Conservation (phyloP, 2,888 invertebrate species). For the Philereme vetulata region DNA sequence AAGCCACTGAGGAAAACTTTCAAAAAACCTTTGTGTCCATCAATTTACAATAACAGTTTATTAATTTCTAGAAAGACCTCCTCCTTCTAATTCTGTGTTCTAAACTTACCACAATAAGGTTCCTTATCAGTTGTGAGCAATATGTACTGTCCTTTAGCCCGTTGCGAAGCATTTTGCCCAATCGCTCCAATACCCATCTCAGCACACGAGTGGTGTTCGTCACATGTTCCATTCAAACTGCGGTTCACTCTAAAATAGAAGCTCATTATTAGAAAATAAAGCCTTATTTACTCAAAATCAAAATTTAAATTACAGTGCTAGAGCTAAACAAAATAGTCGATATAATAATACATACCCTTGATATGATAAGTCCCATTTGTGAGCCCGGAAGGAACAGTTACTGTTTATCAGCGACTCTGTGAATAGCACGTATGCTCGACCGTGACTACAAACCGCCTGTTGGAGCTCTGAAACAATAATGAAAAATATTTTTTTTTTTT, state of each 20-base stretch:
- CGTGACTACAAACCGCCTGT: conserved; percentile 85
- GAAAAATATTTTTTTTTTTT: too few species aligned
- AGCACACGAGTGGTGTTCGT: conserved; percentile 62
- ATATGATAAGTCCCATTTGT: conserved; percentile 80
- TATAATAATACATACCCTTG: conserved; percentile 58
- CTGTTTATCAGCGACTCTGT: conserved; percentile 80
- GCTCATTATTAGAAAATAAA: too few species aligned
- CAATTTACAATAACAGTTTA: too few species aligned
- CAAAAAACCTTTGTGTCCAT: too few species aligned
- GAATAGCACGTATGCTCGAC: conserved; percentile 83
- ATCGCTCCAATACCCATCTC: conserved; percentile 83
- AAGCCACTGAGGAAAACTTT: conserved; percentile 7
- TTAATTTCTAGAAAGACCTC: too few species aligned
- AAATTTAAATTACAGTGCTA: neutral
- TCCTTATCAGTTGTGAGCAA: conserved; percentile 75
- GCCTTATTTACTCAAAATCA: neutral
- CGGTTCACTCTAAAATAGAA: conserved; percentile 61
- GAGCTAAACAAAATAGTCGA: neutral
- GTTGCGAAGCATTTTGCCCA: conserved; percentile 52
- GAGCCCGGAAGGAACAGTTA: conserved; percentile 82
- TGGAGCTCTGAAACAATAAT: conserved; percentile 63
- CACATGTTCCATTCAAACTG: conserved; percentile 65
- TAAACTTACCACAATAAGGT: conserved; percentile 81
- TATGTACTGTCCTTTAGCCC: conserved; percentile 78
- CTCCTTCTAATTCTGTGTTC: neutral